Conservation (phyloP, 2,888 invertebrate genomes). For the Holacanthella duospinosa region DNA sequence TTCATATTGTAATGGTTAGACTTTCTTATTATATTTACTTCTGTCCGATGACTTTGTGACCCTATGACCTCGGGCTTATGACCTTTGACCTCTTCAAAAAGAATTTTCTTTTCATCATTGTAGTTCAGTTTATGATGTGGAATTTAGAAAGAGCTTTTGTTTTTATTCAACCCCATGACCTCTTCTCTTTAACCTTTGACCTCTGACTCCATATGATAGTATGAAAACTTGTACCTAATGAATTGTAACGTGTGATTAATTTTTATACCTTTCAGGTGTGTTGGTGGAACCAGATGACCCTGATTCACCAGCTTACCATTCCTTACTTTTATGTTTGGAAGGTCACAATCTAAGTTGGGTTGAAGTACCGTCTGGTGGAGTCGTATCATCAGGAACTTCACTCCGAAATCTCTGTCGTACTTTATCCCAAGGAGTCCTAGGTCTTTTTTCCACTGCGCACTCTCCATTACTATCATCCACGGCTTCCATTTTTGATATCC, state of each 20-base stretch:
- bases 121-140: too few relatives aligned
- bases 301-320: neutral
- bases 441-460: neutral
- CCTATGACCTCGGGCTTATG: too few relatives aligned
- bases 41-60: too few relatives aligned
- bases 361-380: neutral
- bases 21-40: too few relatives aligned
- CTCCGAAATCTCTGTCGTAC: neutral
- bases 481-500: constrained; percentile 2
- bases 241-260: neutral
- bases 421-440: neutral
- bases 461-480: neutral
- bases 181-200: neutral
- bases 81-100: too few relatives aligned
- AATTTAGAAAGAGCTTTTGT: too few relatives aligned
- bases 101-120: too few relatives aligned
- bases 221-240: too few relatives aligned
- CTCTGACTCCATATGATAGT: neutral
- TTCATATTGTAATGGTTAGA: too few relatives aligned
- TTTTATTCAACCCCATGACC: neutral
- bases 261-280: constrained; percentile 4
- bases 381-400: neutral
- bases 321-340: neutral
- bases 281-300: neutral
- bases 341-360: neutral